Conservation (phyloP, 2,797 vertebrate species). For the Gadopsis bispinosus region DNA sequence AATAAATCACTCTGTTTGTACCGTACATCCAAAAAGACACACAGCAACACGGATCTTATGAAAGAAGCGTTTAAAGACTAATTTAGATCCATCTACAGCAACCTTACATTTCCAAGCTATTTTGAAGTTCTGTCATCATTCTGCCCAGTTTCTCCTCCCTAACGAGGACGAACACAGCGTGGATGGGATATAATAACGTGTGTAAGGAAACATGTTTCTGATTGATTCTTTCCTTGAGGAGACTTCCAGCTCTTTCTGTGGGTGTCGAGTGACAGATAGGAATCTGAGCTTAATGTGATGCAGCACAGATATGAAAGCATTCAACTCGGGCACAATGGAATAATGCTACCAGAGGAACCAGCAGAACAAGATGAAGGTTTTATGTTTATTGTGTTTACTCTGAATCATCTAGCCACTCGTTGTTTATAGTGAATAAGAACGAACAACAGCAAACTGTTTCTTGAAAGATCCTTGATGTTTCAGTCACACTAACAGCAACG, state of each 20-base stretch:
- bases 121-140: slow-evolving; percentile 1
- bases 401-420: neutral
- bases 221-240: slow-evolving; percentile 36
- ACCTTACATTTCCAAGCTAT: neutral
- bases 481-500: neutral
- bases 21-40: neutral
- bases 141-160: neutral
- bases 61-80: neutral
- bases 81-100: neutral
- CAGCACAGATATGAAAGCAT: slow-evolving; percentile 29
- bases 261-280: slow-evolving; percentile 17
- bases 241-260: slow-evolving; percentile 29
- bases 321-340: slow-evolving; percentile 12
- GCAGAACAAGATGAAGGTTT: slow-evolving; percentile 5
- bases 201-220: neutral
- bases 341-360: neutral
- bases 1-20: slow-evolving; percentile 33
- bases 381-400: neutral
- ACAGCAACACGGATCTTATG: neutral
- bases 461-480: neutral
- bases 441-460: neutral
- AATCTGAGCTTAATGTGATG: slow-evolving; percentile 35
- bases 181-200: slow-evolving; percentile 11
- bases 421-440: neutral
- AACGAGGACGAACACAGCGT: neutral